Evolutionary conservation across 2,113 vertebrate genomes (phyloP), one percentile per base, ranked within the genome.

Genomic region (Chamaea fasciata): DNA sequence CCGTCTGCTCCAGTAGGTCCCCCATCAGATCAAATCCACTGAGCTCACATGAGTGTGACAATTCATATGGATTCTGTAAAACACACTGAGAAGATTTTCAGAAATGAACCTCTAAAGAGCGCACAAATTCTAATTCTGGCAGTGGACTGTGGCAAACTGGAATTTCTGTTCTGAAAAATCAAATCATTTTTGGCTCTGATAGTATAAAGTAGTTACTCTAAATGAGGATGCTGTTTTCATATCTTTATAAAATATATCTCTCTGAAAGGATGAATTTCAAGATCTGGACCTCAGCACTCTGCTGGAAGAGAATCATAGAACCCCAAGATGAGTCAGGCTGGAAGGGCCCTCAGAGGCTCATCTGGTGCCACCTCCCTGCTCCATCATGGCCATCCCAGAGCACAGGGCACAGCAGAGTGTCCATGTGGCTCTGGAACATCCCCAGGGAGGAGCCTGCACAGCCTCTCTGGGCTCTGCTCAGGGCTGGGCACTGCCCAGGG

Each of bases 271-370:
- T 57, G 33, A 52, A 74, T 83, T 91, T 24, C 52, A 82, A 71
- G 44, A 60, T 35, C 27, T 56, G 41, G 11, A 80, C 27, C 35
- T 84, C 39, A 3, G 3, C 56, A 24, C 3, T 71, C 21, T 35
- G 8, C 53, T 82, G 33, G 21, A 85, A 70, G 80, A 82, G 35
- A 65, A 27, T 22, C 59, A 5, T 1, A 78, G 39, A 19, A 8
- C 8, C 7, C 30, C 30, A 10, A 1, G 3, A 1, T 28, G 33
- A 1, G 13, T 4, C 8, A 21, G 30, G 7, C 1, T 63, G 56
- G 47, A 23, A n/a, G 41, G 13, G 39, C 4, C 33, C 39, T 1
- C 15, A 11, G 63, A 3, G 27, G 6, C 9, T 15, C 22, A 1
- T 1, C 5, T 4, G 22, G 83, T 46, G 18, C 2, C 63, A 15